Conservation (phyloP, 2,888 invertebrate genomes). For the Aricia artaxerxes region DNA sequence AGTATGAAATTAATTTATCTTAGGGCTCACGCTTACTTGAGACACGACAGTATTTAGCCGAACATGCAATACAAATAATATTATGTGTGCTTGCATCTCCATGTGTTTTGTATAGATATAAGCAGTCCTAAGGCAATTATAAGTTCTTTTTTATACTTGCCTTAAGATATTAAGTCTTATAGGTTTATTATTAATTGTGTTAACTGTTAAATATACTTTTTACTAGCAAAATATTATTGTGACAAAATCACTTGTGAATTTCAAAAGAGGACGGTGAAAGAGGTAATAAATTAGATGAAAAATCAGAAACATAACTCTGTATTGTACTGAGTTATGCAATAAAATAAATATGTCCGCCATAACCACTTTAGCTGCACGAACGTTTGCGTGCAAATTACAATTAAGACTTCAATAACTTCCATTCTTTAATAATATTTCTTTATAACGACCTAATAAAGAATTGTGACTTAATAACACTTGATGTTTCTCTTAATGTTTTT, state of each 20-base stretch:
- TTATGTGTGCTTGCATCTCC: neutral
- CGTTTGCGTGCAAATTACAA: slow-evolving; percentile 25
- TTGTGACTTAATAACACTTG: slow-evolving; percentile 9
- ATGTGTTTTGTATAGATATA: neutral
- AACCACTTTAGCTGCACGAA: slow-evolving; percentile 13
- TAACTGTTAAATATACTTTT: neutral
- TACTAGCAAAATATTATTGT: neutral
- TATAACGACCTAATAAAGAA: slow-evolving; percentile 25
- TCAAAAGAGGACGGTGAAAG: neutral
- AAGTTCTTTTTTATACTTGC: no score
- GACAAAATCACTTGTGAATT: neutral
- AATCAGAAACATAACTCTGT: slow-evolving; percentile 8
- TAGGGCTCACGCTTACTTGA: neutral
- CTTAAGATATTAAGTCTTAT: neutral
- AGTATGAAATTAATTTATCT: neutral
- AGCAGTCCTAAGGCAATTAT: neutral
- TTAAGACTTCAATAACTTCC: slow-evolving; percentile 15
- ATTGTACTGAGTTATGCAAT: slow-evolving; percentile 13
- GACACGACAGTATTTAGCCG: neutral
- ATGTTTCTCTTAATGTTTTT: slow-evolving; percentile 20
- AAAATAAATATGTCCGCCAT: slow-evolving; percentile 15
- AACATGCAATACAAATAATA: neutral
- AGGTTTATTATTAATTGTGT: neutral
- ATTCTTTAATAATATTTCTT: slow-evolving; percentile 4
- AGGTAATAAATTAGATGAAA: slow-evolving; percentile 18